phyloP scores from a whole-genome alignment of 2,113 vertebrate species.

The Phaethornis superciliosus region DNA sequence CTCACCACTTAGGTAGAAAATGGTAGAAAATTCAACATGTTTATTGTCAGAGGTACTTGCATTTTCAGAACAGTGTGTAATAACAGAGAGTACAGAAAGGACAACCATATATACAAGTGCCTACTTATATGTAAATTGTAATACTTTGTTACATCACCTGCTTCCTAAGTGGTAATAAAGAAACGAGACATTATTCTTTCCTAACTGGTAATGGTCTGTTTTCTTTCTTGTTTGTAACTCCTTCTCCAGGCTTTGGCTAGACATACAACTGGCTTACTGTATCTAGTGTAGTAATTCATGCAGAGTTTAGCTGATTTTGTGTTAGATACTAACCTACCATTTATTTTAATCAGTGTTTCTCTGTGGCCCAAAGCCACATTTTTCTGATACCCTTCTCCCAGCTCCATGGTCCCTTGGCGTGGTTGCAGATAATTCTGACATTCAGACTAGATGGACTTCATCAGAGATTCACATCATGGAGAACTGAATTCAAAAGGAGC shows the following conservation, averaged over 20 bases:
- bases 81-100: not conserved
- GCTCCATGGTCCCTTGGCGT: accelerated
- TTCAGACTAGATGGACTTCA: not conserved
- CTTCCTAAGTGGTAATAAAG: not conserved
- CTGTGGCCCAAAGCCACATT: not conserved
- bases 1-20: not conserved
- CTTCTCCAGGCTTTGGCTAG: not conserved
- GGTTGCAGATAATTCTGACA: not conserved
- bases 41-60: not conserved
- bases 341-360: not conserved
- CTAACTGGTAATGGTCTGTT: not conserved
- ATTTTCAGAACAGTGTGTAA: not conserved
- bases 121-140: not conserved
- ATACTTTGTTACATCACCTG: not conserved
- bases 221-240: not conserved
- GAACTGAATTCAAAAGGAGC: not conserved
- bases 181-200: not conserved
- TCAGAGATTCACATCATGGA: not conserved
- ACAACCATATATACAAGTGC: not conserved
- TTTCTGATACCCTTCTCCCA: not conserved
- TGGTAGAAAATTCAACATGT: not conserved
- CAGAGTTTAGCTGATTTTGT: not conserved
- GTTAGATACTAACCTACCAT: not conserved
- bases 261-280: not conserved
- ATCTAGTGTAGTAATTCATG: not conserved